Evolutionary conservation across 2,888 invertebrate genomes (phyloP).

Genomic region (Cantharis rustica): DNA sequence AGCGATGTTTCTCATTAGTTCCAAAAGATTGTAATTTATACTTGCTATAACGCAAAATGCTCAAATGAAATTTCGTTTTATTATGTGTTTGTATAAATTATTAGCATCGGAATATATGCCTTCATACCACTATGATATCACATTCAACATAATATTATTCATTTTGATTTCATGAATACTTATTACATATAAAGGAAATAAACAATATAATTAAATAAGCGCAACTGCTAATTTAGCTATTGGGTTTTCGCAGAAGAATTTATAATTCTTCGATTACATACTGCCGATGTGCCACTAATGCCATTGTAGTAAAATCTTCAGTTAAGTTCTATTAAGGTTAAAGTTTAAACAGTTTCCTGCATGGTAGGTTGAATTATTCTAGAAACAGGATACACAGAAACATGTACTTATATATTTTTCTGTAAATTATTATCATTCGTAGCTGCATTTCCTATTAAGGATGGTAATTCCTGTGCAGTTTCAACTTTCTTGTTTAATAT

Average conservation of each 20-base stretch:
- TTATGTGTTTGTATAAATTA: background rate
- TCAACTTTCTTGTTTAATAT: background rate
- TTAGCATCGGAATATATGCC: background rate
- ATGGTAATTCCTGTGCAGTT: background rate
- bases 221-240: background rate
- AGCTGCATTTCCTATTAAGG: background rate
- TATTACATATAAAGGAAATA: background rate
- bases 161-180: background rate
- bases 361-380: background rate
- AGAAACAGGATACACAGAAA: background rate
- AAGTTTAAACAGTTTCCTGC: background rate
- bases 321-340: background rate
- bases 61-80: background rate
- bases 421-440: background rate
- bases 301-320: background rate
- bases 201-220: background rate
- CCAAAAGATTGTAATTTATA: background rate
- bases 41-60: constrained; percentile 6
- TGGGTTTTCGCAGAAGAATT: too few species aligned
- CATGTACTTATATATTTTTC: background rate
- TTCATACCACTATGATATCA: background rate
- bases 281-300: background rate
- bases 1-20: background rate
- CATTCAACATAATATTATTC: background rate
- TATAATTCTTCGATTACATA: too few species aligned